Percentiles rank a stretch among this genome's conserved stretches.
Conservation (phyloP, 2,797 vertebrate genomes). For the Anguilla pacifica region DNA sequence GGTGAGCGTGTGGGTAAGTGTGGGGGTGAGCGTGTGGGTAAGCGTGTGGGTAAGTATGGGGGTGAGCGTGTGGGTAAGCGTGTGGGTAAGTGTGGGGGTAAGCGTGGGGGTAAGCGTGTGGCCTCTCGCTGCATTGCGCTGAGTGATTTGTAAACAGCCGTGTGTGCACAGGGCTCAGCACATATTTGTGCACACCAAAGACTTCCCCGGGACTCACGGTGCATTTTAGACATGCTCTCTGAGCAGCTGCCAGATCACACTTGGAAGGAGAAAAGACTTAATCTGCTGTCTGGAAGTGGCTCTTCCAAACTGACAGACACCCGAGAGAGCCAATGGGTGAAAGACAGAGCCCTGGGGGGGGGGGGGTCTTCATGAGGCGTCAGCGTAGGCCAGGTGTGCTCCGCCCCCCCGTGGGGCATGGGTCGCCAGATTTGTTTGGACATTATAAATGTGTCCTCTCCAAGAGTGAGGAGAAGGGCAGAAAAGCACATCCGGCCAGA, state of each 20-base stretch:
- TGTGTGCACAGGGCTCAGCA: not conserved
- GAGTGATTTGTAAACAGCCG: not conserved
- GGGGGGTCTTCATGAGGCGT: not conserved
- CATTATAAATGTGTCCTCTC: not conserved
- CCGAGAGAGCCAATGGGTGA: not conserved
- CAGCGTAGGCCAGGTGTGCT: not conserved
- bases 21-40: too few relatives aligned
- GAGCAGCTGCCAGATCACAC: not conserved
- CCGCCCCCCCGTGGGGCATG: not conserved
- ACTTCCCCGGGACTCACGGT: not conserved
- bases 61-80: too few relatives aligned
- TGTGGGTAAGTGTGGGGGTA: too few relatives aligned
- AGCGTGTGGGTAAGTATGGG: too few relatives aligned
- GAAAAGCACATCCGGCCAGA: not conserved
- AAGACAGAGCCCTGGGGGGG: not conserved
- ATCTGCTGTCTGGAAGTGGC: not conserved
- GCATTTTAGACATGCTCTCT: not conserved
- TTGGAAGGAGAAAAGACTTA: not conserved
- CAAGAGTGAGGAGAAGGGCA: not conserved
- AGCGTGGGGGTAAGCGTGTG: too few relatives aligned
- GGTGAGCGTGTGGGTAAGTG: too few relatives aligned
- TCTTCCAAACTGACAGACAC: not conserved
- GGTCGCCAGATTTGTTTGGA: not conserved
- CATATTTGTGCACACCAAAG: not conserved
- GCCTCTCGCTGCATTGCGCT: not conserved